Percentiles rank a stretch among this genome's conserved stretches.
Conservation (phyloP, 2,113 vertebrate species). For the Tychaedon coryphoeus region DNA sequence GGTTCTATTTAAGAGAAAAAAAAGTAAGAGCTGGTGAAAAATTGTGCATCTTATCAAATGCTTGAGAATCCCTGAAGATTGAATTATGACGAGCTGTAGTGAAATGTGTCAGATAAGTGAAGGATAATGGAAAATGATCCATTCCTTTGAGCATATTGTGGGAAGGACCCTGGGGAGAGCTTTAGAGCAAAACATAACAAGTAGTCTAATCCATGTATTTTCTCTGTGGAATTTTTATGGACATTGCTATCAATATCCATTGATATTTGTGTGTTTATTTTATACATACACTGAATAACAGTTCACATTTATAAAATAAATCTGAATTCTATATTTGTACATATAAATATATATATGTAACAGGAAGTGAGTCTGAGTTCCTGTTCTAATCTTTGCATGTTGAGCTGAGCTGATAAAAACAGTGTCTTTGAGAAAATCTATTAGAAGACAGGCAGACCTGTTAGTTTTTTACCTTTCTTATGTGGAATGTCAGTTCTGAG, state of each 20-base stretch:
- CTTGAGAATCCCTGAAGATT: neutral
- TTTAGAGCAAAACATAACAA: neutral
- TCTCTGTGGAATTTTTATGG: neutral
- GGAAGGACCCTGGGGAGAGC: neutral
- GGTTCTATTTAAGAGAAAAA: neutral
- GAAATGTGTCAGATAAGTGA: neutral
- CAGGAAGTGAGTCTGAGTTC: neutral
- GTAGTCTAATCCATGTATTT: neutral
- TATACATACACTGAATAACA: neutral
- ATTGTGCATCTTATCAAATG: neutral
- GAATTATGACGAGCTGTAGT: neutral
- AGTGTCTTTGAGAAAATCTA: neutral
- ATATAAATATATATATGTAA: neutral
- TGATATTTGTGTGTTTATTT: neutral
- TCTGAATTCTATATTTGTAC: neutral
- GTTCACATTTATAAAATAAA: neutral
- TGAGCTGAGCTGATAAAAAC: neutral
- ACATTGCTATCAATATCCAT: neutral
- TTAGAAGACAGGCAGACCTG: neutral
- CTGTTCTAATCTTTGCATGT: neutral
- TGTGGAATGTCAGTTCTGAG: neutral
- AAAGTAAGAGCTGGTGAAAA: neutral
- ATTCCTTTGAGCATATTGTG: neutral
- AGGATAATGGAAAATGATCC: neutral
- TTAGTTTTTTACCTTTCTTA: neutral